phyloP scores from a whole-genome alignment of 2,888 invertebrate species.

The Melitaea athalia region DNA sequence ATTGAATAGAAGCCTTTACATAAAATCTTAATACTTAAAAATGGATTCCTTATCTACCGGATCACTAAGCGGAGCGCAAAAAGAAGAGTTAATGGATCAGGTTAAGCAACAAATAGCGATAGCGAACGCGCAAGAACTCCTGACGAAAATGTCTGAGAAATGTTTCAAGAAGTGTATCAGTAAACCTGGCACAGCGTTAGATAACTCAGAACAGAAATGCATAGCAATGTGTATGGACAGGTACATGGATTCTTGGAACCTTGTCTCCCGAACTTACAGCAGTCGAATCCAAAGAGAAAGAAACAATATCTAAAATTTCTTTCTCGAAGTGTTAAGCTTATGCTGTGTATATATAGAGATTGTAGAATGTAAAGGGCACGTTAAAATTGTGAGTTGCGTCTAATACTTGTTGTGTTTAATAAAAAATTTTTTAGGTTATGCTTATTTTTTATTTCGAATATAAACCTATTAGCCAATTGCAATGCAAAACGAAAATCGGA shows the following conservation, averaged over 20 bases:
- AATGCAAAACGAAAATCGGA: background rate
- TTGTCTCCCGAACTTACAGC: slow-evolving; percentile 94
- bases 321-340: slow-evolving; percentile 46
- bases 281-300: slow-evolving; percentile 92
- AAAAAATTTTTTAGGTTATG: slow-evolving; percentile 57
- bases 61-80: slow-evolving; percentile 85
- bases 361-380: slow-evolving; percentile 68
- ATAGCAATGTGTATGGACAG: slow-evolving; percentile 99
- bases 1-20: slow-evolving; percentile 22
- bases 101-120: slow-evolving; percentile 97
- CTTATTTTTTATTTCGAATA: slow-evolving; percentile 37
- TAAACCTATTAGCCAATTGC: too few species aligned
- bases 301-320: slow-evolving; percentile 77
- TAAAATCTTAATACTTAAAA: slow-evolving; percentile 40
- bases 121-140: slow-evolving; percentile 95
- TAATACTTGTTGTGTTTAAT: slow-evolving; percentile 57
- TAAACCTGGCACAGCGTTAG: slow-evolving; percentile 94
- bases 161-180: slow-evolving; percentile 97
- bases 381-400: slow-evolving; percentile 59
- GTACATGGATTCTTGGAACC: slow-evolving; percentile 98
- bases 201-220: slow-evolving; percentile 97
- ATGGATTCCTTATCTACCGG: slow-evolving; percentile 84
- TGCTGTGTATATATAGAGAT: slow-evolving; percentile 70
- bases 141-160: slow-evolving; percentile 98
- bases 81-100: slow-evolving; percentile 95